Evolutionary conservation across 2,113 vertebrate species (phyloP), one percentile per base, ranked within the genome.

Genomic region (Labeo rohita): DNA sequence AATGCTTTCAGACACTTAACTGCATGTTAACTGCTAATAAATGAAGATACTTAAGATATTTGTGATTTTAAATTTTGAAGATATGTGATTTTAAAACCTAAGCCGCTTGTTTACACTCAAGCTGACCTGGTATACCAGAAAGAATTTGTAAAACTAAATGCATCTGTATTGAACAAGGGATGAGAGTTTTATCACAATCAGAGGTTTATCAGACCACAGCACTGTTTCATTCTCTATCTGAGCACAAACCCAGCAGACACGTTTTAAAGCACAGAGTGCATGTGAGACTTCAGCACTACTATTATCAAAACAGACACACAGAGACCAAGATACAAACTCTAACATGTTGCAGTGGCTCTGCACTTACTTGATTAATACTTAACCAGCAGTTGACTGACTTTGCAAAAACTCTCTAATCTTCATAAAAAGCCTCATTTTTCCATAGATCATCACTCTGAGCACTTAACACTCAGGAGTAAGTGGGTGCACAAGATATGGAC

Each of bases 361-460:
- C 72, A 74, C 43, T 74, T 74, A 73, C 43, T 74, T 74, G 72
- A 74, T 74, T 47, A 47, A 74, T 74, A 74, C 72, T 70, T 74
- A 74, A 74, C 72, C 21, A 47, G 21, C 21, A 47, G 18, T 4
- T 11, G 43, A 73, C 43, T 74, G 72, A 74, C 72, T 47, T 74
- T n/a, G 43, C 72, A 74, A 74, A 74, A 74, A 74, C 43, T 74
- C 43, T 23, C 13, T 23, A 74, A 74, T 74, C 72, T 74, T 47
- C 15, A 45, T 72, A 73, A 47, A 18, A 74, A 47, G 39, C 72
- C 72, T 23, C 21, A 3, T 47, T 47, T 74, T 74, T 74, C 72
- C 39, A 74, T 47, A 74, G 43, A 74, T 47, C 72, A 74, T 74
- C 72, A 74, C 72, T 74, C 43, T 74, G 45, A 74, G 72, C 72